Percentiles rank a stretch among this genome's conserved stretches.
Conservation (phyloP, 2,113 vertebrate species). For the Dipodomys ordii region DNA sequence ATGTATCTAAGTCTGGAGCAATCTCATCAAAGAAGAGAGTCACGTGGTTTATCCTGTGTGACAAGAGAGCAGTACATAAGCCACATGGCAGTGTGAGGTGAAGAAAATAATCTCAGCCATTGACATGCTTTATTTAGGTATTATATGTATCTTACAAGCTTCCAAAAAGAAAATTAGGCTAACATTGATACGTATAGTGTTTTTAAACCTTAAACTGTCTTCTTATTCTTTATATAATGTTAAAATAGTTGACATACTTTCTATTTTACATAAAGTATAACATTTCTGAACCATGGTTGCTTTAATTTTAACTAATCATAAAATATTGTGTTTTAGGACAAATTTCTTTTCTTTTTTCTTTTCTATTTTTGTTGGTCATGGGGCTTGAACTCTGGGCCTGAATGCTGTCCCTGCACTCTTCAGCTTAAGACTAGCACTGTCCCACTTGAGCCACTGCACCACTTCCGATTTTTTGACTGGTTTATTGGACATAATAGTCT, state of each 20-base stretch:
- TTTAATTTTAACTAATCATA: not conserved
- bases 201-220: not conserved
- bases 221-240: not conserved
- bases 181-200: not conserved
- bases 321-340: not conserved
- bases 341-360: not conserved
- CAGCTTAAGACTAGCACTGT: too few relatives aligned
- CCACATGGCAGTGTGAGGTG: not conserved
- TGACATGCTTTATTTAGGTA: not conserved
- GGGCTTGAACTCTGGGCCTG: too few relatives aligned
- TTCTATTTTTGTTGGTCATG: too few relatives aligned
- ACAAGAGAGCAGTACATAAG: not conserved
- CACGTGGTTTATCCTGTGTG: not conserved
- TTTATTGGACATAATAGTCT: too few relatives aligned
- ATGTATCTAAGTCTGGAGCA: not conserved
- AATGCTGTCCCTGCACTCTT: too few relatives aligned
- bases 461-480: too few relatives aligned
- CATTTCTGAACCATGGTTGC: not conserved
- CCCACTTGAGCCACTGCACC: too few relatives aligned
- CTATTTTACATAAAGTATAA: not conserved
- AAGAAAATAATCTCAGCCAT: slow-evolving; percentile 6
- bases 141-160: slow-evolving; percentile 28
- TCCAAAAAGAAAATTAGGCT: slow-evolving; percentile 3
- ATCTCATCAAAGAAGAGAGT: slow-evolving; percentile 11
- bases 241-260: not conserved